Conservation (phyloP, 2,797 vertebrate genomes). For the Astyanax mexicanus region DNA sequence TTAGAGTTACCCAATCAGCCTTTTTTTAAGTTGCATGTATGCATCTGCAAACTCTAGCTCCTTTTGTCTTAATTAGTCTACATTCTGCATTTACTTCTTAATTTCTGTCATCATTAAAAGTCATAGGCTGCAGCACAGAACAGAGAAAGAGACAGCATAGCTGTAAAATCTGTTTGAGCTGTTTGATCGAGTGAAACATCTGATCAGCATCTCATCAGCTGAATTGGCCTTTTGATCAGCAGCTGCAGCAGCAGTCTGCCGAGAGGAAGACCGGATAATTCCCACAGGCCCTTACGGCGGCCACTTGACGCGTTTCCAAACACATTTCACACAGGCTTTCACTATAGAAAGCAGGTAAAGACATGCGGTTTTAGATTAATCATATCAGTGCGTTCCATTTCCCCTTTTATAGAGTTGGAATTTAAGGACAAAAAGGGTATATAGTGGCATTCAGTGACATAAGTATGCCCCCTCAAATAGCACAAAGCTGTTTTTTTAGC, state of each 20-base stretch:
- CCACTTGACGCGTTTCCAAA: background rate
- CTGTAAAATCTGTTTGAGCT: slow-evolving; percentile 19
- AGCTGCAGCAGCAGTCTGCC: slow-evolving; percentile 28
- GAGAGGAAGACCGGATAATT: slow-evolving; percentile 28
- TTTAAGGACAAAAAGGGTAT: slow-evolving; percentile 16
- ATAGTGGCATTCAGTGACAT: background rate
- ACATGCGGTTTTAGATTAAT: slow-evolving; percentile 1
- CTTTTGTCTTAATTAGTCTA: background rate
- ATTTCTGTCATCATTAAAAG: background rate
- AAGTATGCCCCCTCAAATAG: background rate
- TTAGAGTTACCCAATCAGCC: too few species aligned
- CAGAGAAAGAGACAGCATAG: slow-evolving; percentile 23
- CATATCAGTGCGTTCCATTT: slow-evolving; percentile 15
- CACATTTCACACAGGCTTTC: background rate
- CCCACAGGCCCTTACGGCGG: slow-evolving; percentile 2
- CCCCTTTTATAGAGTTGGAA: slow-evolving; percentile 20
- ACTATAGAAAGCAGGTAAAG: slow-evolving; percentile 16
- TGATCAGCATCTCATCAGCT: slow-evolving; percentile 49
- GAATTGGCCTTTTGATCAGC: slow-evolving; percentile 47
- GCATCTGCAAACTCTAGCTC: too few species aligned
- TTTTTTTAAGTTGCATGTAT: too few species aligned
- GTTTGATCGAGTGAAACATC: slow-evolving; percentile 47
- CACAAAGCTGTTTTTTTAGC: background rate
- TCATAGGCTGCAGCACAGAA: background rate
- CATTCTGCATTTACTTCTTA: background rate